These are phyloP conservation scores for Pluvialis apricaria DNA, from an alignment of 2,113 vertebrate genomes.

Conservation along the genomic window DNA sequence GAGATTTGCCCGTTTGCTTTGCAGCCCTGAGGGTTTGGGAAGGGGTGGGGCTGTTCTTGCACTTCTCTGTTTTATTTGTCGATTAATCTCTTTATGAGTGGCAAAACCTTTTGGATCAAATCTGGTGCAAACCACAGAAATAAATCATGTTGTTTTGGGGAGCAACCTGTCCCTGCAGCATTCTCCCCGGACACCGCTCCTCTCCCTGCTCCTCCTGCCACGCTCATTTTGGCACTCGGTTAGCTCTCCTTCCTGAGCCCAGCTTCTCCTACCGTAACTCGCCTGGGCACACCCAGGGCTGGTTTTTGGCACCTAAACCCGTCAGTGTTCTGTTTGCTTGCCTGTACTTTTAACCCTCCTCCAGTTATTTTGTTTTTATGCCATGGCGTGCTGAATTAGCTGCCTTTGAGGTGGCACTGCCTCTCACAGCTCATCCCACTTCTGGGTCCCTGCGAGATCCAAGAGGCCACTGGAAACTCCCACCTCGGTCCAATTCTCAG, in stretches of 20 bases:
- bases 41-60: not conserved
- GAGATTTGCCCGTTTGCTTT: not conserved
- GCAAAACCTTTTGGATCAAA: not conserved
- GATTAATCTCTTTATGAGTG: not conserved
- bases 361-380: not conserved
- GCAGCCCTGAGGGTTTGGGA: not conserved
- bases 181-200: not conserved
- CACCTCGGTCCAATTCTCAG: not conserved
- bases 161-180: not conserved
- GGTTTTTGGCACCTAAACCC: conserved; percentile 2
- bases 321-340: not conserved
- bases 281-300: not conserved
- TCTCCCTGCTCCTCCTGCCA: not conserved
- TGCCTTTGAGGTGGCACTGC: not conserved
- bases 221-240: not conserved
- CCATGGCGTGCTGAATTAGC: not conserved
- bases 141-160: not conserved
- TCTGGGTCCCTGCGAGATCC: not conserved
- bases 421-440: not conserved
- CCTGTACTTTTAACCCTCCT: not conserved
- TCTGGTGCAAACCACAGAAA: not conserved
- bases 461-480: not conserved
- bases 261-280: not conserved
- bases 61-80: not conserved
- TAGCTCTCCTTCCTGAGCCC: not conserved